Evolutionary conservation across 1,140 invertebrate genomes (phyloP), one percentile per base, ranked within the genome.

Genomic region (Scaptomyza montana): DNA sequence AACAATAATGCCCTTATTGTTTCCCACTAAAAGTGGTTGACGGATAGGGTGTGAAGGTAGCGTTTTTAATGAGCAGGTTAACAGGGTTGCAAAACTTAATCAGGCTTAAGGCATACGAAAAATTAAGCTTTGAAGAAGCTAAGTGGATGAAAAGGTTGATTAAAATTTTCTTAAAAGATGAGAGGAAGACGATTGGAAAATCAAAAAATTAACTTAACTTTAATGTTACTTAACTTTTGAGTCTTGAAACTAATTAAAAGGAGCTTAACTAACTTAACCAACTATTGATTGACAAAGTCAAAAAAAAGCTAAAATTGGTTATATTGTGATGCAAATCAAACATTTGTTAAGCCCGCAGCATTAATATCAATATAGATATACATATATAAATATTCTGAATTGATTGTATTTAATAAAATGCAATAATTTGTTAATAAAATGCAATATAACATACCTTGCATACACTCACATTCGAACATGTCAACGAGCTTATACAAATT

Each of bases 401-500:
- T 39, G 7, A 41, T 56, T 6, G n/a, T 28, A 56, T 28, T 46
- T 45, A 55, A 55, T 30, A 45, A 13, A 5, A 10, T n/a, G 25
- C 46, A 45, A 46, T 19, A 30, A n/a, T 5, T 59, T 8, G 62
- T 8, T 3, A 61, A 43, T 65, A 55, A 70, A 81, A 81, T 78
- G 78, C 59, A 78, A 82, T 73, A 77, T 77, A 43, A 66, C 78
- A 65, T 78, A 81, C 69, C 12, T 43, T 12, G 12, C 39, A n/a
- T 9, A 36, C 33, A 36, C 8, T 8, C 8, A 75, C 80, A 67
- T 59, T 84, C 75, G 56, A 62, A 84, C 2, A 84, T 84, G 75
- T 71, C 71, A 66, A 59, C 67, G 72, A 66, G 70, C 65, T 64
- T 65, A 87, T 67, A 76, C 73, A 89, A 89, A 79, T 82, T 89